These are phyloP conservation scores for Squalus acanthias DNA, from an alignment of 2,797 vertebrate genomes.

Conservation along the genomic window DNA sequence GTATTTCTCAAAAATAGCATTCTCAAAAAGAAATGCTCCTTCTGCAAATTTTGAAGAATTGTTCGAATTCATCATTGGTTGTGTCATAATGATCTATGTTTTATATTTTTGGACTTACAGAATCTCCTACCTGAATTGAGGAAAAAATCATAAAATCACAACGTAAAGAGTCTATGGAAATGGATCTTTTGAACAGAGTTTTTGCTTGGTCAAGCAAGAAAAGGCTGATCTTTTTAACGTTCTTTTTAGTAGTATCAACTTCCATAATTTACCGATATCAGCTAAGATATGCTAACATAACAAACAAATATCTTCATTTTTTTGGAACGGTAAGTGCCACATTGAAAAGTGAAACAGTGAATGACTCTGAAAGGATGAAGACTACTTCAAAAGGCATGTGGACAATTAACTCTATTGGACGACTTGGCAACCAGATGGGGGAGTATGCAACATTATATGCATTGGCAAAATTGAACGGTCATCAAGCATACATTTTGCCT, in stretches of 20 bases:
- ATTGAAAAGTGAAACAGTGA: background rate
- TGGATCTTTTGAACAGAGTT: background rate
- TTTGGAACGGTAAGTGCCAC: background rate
- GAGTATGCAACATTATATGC: slow-evolving; percentile 49
- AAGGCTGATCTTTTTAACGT: too few species aligned
- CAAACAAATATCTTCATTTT: background rate
- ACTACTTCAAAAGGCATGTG: slow-evolving; percentile 42
- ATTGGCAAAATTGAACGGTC: slow-evolving; percentile 49
- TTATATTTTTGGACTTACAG: background rate
- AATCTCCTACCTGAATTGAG: too few species aligned
- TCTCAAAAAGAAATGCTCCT: background rate
- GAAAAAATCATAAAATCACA: background rate
- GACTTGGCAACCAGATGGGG: slow-evolving; percentile 51
- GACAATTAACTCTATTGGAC: slow-evolving; percentile 47
- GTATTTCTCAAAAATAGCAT: background rate
- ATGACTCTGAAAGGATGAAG: background rate
- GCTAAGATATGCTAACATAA: too few species aligned
- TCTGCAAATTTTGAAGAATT: background rate
- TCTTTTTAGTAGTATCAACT: background rate
- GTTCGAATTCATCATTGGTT: background rate
- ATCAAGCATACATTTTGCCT: slow-evolving; percentile 46
- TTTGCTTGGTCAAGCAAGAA: too few species aligned
- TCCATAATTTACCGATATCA: too few species aligned
- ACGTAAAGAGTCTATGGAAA: background rate
- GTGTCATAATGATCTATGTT: background rate